phyloP scores from a whole-genome alignment of 2,888 invertebrate species.

The Raillietiella orientalis region DNA sequence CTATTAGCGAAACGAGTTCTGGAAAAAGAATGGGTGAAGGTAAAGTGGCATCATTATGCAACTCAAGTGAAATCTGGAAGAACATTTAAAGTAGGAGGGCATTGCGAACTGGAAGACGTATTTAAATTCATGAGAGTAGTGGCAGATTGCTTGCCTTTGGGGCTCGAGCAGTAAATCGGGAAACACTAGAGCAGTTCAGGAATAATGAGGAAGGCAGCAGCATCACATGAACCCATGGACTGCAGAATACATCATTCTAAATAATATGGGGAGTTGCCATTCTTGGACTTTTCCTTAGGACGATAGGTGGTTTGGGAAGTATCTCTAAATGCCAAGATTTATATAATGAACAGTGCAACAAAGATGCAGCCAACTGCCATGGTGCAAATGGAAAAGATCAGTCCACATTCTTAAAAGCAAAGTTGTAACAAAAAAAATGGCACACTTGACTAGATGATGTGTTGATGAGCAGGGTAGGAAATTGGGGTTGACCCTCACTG shows the following conservation, averaged over 20 bases:
- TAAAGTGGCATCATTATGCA: slow-evolving; percentile 84
- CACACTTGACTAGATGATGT: too few species aligned
- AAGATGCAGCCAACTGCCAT: too few species aligned
- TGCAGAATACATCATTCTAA: slow-evolving; percentile 62
- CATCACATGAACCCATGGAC: slow-evolving; percentile 55
- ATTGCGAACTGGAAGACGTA: slow-evolving; percentile 52
- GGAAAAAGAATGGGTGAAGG: slow-evolving; percentile 87
- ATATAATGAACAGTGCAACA: slow-evolving; percentile 2
- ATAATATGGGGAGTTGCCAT: slow-evolving; percentile 67
- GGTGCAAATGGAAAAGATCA: too few species aligned
- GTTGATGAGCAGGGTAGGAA: too few species aligned
- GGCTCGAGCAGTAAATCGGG: slow-evolving; percentile 47
- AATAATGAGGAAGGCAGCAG: slow-evolving; percentile 23
- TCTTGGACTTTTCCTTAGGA: slow-evolving; percentile 57
- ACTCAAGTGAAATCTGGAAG: slow-evolving; percentile 69
- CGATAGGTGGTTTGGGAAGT: slow-evolving; percentile 52
- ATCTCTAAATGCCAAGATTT: slow-evolving; percentile 15
- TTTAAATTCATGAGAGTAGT: slow-evolving; percentile 34
- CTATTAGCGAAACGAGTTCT: slow-evolving; percentile 57
- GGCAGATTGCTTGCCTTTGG: slow-evolving; percentile 55
- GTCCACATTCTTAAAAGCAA: too few species aligned
- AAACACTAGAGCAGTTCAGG: slow-evolving; percentile 28
- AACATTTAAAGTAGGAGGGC: slow-evolving; percentile 70
- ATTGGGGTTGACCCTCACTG: too few species aligned
- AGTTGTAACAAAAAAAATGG: too few species aligned